A percentile compares a stretch with the other conserved stretches of the same genome.
Conservation (phyloP, 2,797 vertebrate genomes). For the Ibycter americanus region DNA sequence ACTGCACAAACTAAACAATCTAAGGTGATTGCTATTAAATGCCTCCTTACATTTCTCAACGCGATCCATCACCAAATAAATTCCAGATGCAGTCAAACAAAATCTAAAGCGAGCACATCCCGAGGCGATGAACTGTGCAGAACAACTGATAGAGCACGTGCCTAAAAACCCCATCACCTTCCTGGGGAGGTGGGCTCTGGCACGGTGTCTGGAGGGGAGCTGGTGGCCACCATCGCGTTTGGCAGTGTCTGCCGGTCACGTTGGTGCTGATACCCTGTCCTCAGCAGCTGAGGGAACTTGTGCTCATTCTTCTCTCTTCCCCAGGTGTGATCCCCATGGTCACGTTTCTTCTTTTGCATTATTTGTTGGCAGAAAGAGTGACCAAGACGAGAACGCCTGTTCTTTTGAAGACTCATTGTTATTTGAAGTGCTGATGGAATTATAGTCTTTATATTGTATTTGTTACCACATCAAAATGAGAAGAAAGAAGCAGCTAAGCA, state of each 20-base stretch:
- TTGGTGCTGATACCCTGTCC: neutral
- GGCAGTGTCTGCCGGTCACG: too few relatives aligned
- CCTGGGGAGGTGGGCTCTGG: neutral
- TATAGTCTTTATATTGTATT: neutral
- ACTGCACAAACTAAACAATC: neutral
- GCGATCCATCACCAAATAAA: neutral
- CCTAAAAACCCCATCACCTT: neutral
- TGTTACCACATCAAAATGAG: neutral
- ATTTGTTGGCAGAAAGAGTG: neutral
- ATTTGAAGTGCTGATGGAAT: neutral
- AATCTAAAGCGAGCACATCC: neutral
- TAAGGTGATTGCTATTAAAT: neutral
- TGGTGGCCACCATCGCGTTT: neutral
- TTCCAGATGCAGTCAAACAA: neutral
- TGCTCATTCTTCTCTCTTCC: neutral
- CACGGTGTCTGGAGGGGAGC: neutral
- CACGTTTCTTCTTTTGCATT: constrained; percentile 9
- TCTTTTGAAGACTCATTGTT: neutral
- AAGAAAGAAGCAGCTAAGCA: neutral
- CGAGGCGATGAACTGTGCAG: neutral
- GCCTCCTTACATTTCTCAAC: neutral
- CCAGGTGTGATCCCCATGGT: neutral
- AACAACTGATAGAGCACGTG: neutral
- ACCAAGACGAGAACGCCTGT: neutral
- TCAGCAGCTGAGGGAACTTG: neutral